A percentile compares a stretch with the other conserved stretches of the same genome.
phyloP scores from a whole-genome alignment of 2,888 invertebrate genomes.

The Caradrina clavipalpis region DNA sequence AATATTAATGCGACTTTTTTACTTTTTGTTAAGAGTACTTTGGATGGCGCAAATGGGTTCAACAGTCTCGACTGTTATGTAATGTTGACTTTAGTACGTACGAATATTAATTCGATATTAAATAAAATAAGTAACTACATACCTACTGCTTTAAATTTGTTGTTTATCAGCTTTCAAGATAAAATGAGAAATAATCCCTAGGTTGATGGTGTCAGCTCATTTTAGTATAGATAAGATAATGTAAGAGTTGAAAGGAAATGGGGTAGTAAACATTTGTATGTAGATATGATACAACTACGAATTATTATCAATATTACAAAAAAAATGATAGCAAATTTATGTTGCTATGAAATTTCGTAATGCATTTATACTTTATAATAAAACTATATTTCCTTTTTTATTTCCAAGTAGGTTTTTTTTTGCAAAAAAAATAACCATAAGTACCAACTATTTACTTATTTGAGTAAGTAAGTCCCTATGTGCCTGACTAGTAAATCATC shows the following conservation, averaged over 20 bases:
- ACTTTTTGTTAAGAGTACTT: constrained; percentile 23
- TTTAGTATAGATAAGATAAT: constrained; percentile 59
- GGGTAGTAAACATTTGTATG: constrained; percentile 30
- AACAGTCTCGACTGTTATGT: constrained; percentile 22
- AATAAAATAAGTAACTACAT: background rate
- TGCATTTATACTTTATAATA: no score
- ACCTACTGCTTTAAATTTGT: constrained; percentile 30
- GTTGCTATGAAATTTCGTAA: no score
- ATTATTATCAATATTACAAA: constrained; percentile 9
- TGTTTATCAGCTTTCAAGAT: constrained; percentile 56
- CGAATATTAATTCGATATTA: background rate
- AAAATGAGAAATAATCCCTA: constrained; percentile 54
- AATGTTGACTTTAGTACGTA: constrained; percentile 1
- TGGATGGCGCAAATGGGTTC: constrained; percentile 18
- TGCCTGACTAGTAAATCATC: no score
- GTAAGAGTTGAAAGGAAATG: constrained; percentile 47
- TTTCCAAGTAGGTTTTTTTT: no score
- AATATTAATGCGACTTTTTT: constrained; percentile 54
- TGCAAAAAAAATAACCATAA: no score
- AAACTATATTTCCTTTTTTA: background rate
- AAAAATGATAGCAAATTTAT: background rate
- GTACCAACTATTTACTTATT: background rate
- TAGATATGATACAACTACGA: background rate
- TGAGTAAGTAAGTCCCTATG: background rate
- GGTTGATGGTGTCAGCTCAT: constrained; percentile 41